Evolutionary conservation across 2,797 vertebrate genomes (phyloP), one percentile per base, ranked within the genome.

Genomic region (Characodon lateralis): DNA sequence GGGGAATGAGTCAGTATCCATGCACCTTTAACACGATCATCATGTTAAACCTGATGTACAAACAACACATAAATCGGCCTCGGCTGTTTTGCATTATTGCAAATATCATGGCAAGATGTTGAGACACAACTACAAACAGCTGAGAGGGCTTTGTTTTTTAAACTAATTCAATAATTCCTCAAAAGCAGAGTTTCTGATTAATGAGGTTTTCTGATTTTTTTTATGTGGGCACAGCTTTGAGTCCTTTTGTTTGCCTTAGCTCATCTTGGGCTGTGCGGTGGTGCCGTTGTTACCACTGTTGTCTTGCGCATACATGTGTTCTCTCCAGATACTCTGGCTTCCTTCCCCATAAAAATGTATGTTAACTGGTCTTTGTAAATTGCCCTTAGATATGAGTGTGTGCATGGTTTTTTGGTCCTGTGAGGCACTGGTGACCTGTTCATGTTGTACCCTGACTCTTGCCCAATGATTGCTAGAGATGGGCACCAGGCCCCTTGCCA

Each of bases 41-140:
- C 63, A 66, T 0, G 28, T 66, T 61, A 72, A 22, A 48, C 53
- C 53, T 48, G 26, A 59, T 35, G 14, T 20, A 35, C 14, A 35
- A 63, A 35, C 41, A 41, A 14, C 24, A 3, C 26, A 31, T 35
- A 26, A 56, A 14, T 58, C 35, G 24, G 68, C 26, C 14, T 39
- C 24, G 0, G 56, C 14, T 48, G 39, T 24, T 78, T 70, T 74
- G 24, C 66, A 70, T 79, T 51, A 10, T 66, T 65, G 48, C 70
- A 65, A 78, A 78, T n/a, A 53, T 2, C 50, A 24, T 12, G 16
- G 7, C 24, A 59, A 28, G 24, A 5, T 26, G 9, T 58, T 26
- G 24, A 59, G 50, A 18, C 14, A 5, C 14, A 59, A 22, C 24
- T 18, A 12, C 18, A 16, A 20, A 28, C 1, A 43, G 6, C 53